A percentile compares a stretch with the other conserved stretches of the same genome.
Evolutionary conservation across 1,140 invertebrate genomes (phyloP).

Genomic region (Apis dorsata): DNA sequence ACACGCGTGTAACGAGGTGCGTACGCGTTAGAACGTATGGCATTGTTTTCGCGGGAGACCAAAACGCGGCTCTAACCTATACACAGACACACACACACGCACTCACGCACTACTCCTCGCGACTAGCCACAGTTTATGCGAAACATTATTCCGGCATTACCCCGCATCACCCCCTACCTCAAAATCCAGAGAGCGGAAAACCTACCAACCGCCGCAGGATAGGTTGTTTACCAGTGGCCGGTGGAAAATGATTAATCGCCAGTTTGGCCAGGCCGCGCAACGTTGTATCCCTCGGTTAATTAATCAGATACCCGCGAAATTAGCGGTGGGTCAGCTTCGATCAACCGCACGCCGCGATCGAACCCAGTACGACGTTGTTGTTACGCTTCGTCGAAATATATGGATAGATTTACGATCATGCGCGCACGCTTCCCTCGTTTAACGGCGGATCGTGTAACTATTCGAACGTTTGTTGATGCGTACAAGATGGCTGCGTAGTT

Average conservation of each 20-base stretch:
- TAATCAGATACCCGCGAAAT: conserved; percentile 79
- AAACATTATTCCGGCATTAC: conserved; percentile 79
- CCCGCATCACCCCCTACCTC: conserved; percentile 48
- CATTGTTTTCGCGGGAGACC: conserved; percentile 46
- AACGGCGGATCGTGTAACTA: neutral
- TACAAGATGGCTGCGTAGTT: no score
- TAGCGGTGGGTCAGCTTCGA: conserved; percentile 69
- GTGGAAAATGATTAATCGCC: conserved; percentile 73
- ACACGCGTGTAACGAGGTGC: conserved; percentile 54
- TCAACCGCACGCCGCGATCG: conserved; percentile 61
- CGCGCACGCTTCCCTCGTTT: neutral
- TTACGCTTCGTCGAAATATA: conserved; percentile 31
- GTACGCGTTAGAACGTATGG: conserved; percentile 49
- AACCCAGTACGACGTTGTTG: conserved; percentile 14
- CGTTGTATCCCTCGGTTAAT: conserved; percentile 71
- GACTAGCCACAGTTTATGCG: conserved; percentile 77
- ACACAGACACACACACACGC: neutral
- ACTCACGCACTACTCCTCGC: neutral
- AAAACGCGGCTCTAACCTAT: neutral
- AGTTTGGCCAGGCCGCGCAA: conserved; percentile 45
- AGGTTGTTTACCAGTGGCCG: conserved; percentile 67
- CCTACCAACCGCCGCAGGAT: conserved; percentile 56
- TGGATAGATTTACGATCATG: conserved; percentile 36
- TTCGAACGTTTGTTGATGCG: no score
- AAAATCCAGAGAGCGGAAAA: conserved; percentile 52